A percentile compares a stretch with the other conserved stretches of the same genome.
Conservation (phyloP, 1,140 invertebrate genomes). For the Aphelenchoides fujianensis region DNA sequence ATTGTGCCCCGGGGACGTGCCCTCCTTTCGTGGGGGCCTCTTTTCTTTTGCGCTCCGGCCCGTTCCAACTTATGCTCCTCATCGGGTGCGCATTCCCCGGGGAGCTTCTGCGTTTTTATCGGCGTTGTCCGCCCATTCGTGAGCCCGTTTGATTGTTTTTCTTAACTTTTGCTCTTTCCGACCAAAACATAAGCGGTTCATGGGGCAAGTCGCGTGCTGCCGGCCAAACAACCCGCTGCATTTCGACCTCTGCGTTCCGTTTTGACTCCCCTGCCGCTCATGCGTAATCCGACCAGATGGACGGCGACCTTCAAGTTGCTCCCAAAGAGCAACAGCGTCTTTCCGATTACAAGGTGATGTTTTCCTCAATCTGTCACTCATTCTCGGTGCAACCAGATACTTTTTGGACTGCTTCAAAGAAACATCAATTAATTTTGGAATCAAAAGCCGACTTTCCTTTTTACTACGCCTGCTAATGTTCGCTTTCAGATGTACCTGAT, state of each 20-base stretch:
- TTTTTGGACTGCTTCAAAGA: not conserved
- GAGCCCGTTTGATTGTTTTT: not conserved
- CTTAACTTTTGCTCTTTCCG: not conserved
- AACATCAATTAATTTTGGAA: too few relatives aligned
- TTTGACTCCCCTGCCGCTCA: constrained; percentile 15
- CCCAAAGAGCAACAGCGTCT: not conserved
- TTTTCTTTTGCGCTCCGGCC: too few relatives aligned
- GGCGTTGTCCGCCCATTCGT: not conserved
- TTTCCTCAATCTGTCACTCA: too few relatives aligned
- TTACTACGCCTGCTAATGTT: not conserved
- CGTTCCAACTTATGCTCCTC: not conserved
- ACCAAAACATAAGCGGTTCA: not conserved
- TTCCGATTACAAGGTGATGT: not conserved
- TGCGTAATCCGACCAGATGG: not conserved
- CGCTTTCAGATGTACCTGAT: constrained; percentile 59
- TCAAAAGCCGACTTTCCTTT: too few relatives aligned
- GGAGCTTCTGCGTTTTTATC: not conserved
- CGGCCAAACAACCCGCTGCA: not conserved
- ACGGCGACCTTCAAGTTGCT: not conserved
- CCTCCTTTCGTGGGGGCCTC: constrained; percentile 15
- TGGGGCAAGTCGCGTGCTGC: too few relatives aligned
- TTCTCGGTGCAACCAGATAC: not conserved
- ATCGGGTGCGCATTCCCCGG: not conserved
- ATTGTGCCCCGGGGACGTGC: constrained; percentile 9
- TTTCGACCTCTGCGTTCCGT: constrained; percentile 10